Conservation (phyloP, 2,888 invertebrate genomes). For the Bruchidius siliquastri region DNA sequence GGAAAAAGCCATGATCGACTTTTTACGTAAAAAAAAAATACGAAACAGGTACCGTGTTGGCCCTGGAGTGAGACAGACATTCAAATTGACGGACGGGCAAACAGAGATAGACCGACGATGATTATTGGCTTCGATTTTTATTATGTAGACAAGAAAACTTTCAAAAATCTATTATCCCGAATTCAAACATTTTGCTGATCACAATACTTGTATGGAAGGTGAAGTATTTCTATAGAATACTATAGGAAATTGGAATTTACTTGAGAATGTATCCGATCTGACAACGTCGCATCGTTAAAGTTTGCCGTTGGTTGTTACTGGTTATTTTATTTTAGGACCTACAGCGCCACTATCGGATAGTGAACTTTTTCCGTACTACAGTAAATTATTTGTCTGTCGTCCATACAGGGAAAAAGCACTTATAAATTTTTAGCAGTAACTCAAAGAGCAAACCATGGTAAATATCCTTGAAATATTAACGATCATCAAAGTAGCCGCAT, state of each 20-base stretch:
- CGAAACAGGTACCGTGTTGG: no score
- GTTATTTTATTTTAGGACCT: constrained; percentile 3
- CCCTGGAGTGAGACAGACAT: no score
- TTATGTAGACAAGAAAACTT: no score
- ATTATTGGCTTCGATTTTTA: no score
- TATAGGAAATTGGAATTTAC: neutral
- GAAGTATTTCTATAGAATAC: neutral
- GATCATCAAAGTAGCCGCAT: neutral
- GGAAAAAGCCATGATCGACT: no score
- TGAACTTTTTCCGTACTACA: constrained; percentile 13
- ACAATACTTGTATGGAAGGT: no score
- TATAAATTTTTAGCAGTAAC: constrained; percentile 30
- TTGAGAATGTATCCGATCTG: neutral
- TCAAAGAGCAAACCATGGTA: constrained; percentile 38
- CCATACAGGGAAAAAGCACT: constrained; percentile 33
- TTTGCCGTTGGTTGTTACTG: neutral
- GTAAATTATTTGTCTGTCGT: constrained; percentile 28
- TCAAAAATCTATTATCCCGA: no score
- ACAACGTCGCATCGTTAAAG: neutral
- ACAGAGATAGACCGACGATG: no score
- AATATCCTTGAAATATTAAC: constrained; percentile 15
- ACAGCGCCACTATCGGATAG: constrained; percentile 9
- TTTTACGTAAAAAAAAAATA: no score
- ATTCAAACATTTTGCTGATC: no score
- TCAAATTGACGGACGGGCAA: no score